A percentile compares a stretch with the other conserved stretches of the same genome.
These are phyloP conservation scores for Luehdorfia chinensis DNA, from an alignment of 1,140 invertebrate genomes.

Conservation along the genomic window DNA sequence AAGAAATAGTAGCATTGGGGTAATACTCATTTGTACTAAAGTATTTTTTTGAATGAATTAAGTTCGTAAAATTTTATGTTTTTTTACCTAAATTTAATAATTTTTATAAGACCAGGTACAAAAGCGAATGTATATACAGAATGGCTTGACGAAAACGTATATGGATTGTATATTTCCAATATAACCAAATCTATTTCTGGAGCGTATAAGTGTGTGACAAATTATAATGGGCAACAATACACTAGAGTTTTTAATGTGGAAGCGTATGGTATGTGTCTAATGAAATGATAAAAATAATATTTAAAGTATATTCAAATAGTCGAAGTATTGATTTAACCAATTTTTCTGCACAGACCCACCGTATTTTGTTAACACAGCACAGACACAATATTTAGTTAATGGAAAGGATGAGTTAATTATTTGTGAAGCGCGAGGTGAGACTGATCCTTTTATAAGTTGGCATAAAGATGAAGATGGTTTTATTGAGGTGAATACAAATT, in stretches of 20 bases:
- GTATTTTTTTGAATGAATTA: background rate
- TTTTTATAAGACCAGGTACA: conserved; percentile 70
- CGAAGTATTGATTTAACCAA: background rate
- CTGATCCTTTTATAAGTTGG: conserved; percentile 39
- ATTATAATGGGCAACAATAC: conserved; percentile 33
- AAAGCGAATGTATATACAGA: conserved; percentile 48
- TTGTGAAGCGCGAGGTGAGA: conserved; percentile 45
- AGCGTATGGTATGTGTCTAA: conserved; percentile 41
- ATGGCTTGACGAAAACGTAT: conserved; percentile 34
- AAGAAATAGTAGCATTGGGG: conserved; percentile 37
- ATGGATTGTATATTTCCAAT: conserved; percentile 39
- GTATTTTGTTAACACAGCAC: conserved; percentile 43
- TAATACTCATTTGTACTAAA: conserved; percentile 25
- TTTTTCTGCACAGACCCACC: conserved; percentile 40
- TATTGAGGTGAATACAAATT: conserved; percentile 37
- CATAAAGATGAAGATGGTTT: conserved; percentile 29
- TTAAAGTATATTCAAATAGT: background rate
- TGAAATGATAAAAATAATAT: conserved; percentile 7
- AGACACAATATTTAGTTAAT: conserved; percentile 38
- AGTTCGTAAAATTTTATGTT: conserved; percentile 3
- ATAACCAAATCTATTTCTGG: conserved; percentile 48
- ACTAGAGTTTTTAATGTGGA: conserved; percentile 33
- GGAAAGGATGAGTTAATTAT: conserved; percentile 38
- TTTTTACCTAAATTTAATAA: conserved; percentile 45
- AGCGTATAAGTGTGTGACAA: conserved; percentile 47